Base-by-base conservation (phyloP, 2,113 vertebrate species). In the Capreolus pygargus region DNA sequence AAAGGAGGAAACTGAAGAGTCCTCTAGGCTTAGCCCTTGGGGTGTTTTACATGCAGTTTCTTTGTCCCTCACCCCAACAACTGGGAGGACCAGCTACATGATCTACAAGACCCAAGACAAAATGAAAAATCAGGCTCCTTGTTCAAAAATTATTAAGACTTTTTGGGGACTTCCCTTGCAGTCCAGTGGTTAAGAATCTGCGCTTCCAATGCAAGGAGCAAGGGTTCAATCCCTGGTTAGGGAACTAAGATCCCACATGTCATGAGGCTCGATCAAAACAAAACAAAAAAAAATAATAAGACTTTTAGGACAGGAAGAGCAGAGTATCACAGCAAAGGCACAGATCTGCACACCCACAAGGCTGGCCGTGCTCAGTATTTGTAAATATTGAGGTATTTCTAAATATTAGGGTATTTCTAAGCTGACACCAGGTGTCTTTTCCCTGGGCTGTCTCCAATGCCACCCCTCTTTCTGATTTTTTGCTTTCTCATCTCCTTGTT, bases 341-440 rank as follows among this genome's bases (percentile, higher is more conserved):
- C 4, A 30, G 7, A 3, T 5, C 25, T 28, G 6, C 7, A 6
- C 2, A 2, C 30, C 28, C 55, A 2, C 0, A 6, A 45, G 33
- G 19, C 58, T 33, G 0, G 52, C n/a, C 54, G 21, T 25, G 30
- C 55, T 70, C 47, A 14, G 1, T 9, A 55, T 25, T 52, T 52
- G 8, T 52, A 33, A 33, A 81, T 81, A 81, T 12, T 81, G 10
- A 0, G 19, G 7, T 11, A 67, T 28, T 52, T 64, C 76, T 52
- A 57, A 78, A 76, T 81, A 81, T 13, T n/a, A 14, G 0, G 23
- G 2, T 15, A 67, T 28, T 57, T 79, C 85, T 52, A 57, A 83
- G 61, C 45, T 61, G 54, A 23, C 4, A 25, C 36, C 17, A 0
- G 15, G 28, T 7, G 25, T 83, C 81, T 45, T 33, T 55, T 57